These are phyloP conservation scores for Ceratoteleas bidentatus DNA, from an alignment of 1,140 invertebrate species.

Conservation along the genomic window DNA sequence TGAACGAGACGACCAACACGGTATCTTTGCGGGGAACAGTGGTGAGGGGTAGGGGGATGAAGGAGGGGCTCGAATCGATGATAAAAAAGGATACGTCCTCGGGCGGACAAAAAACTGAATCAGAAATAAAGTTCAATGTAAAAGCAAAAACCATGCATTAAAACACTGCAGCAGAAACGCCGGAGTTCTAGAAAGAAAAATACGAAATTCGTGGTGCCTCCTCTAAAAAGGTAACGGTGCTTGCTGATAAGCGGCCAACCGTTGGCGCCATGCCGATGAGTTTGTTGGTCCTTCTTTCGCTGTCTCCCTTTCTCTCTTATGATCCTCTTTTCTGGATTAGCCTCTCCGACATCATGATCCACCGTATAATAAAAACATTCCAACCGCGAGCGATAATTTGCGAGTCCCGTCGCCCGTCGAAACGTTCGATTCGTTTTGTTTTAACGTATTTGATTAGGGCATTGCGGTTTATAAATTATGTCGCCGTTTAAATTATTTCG, in stretches of 20 bases:
- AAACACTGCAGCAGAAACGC: constrained; percentile 58
- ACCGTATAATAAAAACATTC: constrained; percentile 55
- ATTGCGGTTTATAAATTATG: background rate
- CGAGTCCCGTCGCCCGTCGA: constrained; percentile 26
- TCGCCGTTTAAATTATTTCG: no score
- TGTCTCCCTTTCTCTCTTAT: constrained; percentile 53
- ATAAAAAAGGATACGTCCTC: constrained; percentile 14
- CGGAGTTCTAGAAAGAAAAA: constrained; percentile 63
- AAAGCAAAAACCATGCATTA: constrained; percentile 62
- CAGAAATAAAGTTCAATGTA: constrained; percentile 53
- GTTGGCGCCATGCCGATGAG: constrained; percentile 71
- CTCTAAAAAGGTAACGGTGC: constrained; percentile 69
- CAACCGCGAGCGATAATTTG: constrained; percentile 42
- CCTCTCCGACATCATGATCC: constrained; percentile 45
- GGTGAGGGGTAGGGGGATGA: background rate
- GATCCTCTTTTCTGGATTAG: constrained; percentile 65
- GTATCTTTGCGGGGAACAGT: no score
- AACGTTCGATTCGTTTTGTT: constrained; percentile 18
- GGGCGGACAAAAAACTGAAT: constrained; percentile 47
- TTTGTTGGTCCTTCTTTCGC: constrained; percentile 56
- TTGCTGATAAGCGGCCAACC: constrained; percentile 70
- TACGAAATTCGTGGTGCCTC: constrained; percentile 64
- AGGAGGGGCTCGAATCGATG: background rate
- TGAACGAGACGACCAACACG: no score
- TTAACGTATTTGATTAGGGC: constrained; percentile 33